phyloP scores from a whole-genome alignment of 1,140 invertebrate species.

The Zaprionus ornatus region DNA sequence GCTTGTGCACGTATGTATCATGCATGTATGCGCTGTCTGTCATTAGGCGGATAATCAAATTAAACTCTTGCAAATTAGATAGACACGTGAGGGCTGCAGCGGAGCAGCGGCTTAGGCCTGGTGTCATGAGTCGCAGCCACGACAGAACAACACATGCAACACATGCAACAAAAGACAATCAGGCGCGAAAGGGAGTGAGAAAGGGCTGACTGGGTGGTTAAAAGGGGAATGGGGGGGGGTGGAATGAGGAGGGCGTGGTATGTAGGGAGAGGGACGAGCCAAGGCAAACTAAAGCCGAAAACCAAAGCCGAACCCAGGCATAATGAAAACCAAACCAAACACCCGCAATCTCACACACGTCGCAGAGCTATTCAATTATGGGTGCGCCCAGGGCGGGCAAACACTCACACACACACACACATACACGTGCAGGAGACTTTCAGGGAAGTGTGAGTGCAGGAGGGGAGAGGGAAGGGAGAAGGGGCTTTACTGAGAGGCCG shows the following conservation, averaged over 20 bases:
- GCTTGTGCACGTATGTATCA: slow-evolving; percentile 1
- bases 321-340: slow-evolving; percentile 59
- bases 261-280: neutral
- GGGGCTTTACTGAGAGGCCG: neutral
- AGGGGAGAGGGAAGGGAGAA: slow-evolving; percentile 1
- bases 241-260: neutral
- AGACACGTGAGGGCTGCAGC: slow-evolving; percentile 39
- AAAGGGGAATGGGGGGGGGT: neutral
- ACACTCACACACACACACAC: slow-evolving; percentile 16
- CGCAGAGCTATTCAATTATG: slow-evolving; percentile 74
- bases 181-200: neutral
- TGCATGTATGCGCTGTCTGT: slow-evolving; percentile 17
- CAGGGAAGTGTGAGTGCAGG: neutral
- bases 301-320: slow-evolving; percentile 35
- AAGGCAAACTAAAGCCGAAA: slow-evolving; percentile 45
- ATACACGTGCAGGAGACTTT: slow-evolving; percentile 8
- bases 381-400: slow-evolving; percentile 63
- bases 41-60: slow-evolving; percentile 50
- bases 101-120: slow-evolving; percentile 24
- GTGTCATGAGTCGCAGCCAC: slow-evolving; percentile 43
- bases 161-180: slow-evolving; percentile 53
- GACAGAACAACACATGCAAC: slow-evolving; percentile 48
- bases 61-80: slow-evolving; percentile 61
- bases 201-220: neutral
- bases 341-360: slow-evolving; percentile 70